A percentile compares a stretch with the other conserved stretches of the same genome.
phyloP scores from a whole-genome alignment of 1,140 invertebrate genomes.

The Arion vulgaris region DNA sequence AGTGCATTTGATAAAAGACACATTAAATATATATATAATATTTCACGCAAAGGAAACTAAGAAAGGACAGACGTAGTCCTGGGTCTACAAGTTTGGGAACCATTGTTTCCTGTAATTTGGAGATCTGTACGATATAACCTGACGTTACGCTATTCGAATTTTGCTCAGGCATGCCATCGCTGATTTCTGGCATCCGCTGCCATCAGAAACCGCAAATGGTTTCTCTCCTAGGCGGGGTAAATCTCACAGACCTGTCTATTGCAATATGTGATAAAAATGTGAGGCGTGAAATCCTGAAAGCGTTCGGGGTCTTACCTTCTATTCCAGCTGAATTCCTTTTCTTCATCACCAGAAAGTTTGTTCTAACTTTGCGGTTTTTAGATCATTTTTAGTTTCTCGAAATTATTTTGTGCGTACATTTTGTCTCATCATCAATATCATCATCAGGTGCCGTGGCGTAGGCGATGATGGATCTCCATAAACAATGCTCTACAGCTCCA shows the following conservation, averaged over 20 bases:
- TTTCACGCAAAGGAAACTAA: too few relatives aligned
- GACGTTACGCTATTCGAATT: background rate
- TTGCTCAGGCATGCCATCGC: background rate
- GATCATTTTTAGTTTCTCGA: too few relatives aligned
- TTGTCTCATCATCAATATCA: too few relatives aligned
- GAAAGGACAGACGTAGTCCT: too few relatives aligned
- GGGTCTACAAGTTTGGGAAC: background rate
- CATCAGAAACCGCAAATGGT: background rate
- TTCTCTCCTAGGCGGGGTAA: background rate
- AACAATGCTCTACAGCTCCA: too few relatives aligned
- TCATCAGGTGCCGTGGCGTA: too few relatives aligned
- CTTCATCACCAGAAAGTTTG: too few relatives aligned
- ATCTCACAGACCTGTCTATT: background rate
- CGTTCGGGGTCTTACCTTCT: background rate
- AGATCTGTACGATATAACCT: background rate
- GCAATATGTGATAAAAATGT: background rate
- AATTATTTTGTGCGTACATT: too few relatives aligned
- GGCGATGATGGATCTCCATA: too few relatives aligned
- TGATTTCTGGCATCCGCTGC: conserved; percentile 8
- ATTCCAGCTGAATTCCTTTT: background rate
- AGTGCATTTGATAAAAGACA: too few relatives aligned
- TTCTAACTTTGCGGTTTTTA: too few relatives aligned
- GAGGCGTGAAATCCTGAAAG: background rate
- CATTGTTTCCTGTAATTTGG: background rate
- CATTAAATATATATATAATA: too few relatives aligned